Percentiles rank a stretch among this genome's conserved stretches.
phyloP scores from a whole-genome alignment of 2,888 invertebrate genomes.

The Hipparchia sbordonii region DNA sequence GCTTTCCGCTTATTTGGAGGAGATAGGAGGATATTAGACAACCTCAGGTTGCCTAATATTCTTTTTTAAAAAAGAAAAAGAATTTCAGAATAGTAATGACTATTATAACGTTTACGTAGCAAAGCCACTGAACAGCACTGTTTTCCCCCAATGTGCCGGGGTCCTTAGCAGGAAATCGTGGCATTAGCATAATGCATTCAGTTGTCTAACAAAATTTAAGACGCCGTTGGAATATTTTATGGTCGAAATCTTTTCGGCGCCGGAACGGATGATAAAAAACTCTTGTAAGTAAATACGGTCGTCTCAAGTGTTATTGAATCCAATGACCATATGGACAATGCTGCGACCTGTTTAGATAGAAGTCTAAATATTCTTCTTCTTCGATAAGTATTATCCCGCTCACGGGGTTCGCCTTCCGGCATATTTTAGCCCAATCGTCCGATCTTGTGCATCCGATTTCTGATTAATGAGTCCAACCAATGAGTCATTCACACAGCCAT shows the following conservation, averaged over 20 bases:
- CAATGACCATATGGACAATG: constrained; percentile 42
- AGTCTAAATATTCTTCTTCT: constrained; percentile 4
- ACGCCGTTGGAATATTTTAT: constrained; percentile 61
- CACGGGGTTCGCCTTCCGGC: too few relatives aligned
- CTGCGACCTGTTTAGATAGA: constrained; percentile 36
- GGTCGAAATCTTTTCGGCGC: constrained; percentile 52
- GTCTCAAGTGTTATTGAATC: constrained; percentile 35
- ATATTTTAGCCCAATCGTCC: too few relatives aligned
- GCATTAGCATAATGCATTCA: constrained; percentile 75
- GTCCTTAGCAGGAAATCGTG: constrained; percentile 68
- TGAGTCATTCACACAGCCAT: not conserved
- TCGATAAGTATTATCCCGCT: too few relatives aligned
- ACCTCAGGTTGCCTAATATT: too few relatives aligned
- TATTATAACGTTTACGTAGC: too few relatives aligned
- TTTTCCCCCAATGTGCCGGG: constrained; percentile 61
- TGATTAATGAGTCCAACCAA: not conserved
- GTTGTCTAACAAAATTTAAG: constrained; percentile 65
- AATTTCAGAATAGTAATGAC: too few relatives aligned
- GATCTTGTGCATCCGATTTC: too few relatives aligned
- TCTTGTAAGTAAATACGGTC: constrained; percentile 20
- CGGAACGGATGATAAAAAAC: constrained; percentile 50
- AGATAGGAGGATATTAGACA: too few relatives aligned
- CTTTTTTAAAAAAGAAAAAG: too few relatives aligned
- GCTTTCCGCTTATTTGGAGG: too few relatives aligned
- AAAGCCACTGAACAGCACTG: constrained; percentile 44